phyloP scores from a whole-genome alignment of 30 jellyfish, hydroid and myxozoan species.

The Pseudorhiza aurosa region DNA sequence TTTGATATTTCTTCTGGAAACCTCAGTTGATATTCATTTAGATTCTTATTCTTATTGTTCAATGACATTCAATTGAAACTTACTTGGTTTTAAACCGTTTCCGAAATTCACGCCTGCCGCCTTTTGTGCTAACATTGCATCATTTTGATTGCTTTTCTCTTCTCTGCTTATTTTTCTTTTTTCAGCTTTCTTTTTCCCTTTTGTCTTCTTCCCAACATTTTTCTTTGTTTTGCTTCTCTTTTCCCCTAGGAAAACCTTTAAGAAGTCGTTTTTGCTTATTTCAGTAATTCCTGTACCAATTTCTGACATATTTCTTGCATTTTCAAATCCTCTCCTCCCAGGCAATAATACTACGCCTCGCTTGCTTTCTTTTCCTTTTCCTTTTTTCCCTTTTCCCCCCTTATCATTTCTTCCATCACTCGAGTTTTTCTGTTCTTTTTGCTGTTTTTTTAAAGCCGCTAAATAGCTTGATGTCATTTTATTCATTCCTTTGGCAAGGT shows the following conservation, averaged over 20 bases:
- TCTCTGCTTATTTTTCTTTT: slow-evolving; percentile 36
- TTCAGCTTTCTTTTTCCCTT: slow-evolving; percentile 39
- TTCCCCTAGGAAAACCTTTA: slow-evolving; percentile 32
- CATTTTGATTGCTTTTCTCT: slow-evolving; percentile 64
- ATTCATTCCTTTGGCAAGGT: slow-evolving; percentile 90
- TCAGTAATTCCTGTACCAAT: neutral
- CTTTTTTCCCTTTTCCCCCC: slow-evolving; percentile 66
- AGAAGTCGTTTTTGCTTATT: slow-evolving; percentile 22
- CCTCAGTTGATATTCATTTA: too few species aligned
- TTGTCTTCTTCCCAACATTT: neutral
- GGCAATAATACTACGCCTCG: slow-evolving; percentile 64
- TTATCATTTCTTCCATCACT: slow-evolving; percentile 17
- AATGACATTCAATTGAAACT: slow-evolving; percentile 30
- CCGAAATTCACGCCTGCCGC: slow-evolving; percentile 83
- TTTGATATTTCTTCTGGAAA: too few species aligned
- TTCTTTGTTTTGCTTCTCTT: slow-evolving; percentile 27
- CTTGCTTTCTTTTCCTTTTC: slow-evolving; percentile 49
- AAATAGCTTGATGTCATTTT: slow-evolving; percentile 81
- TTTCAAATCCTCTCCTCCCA: neutral
- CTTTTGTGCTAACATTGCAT: slow-evolving; percentile 73
- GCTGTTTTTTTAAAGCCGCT: slow-evolving; percentile 67
- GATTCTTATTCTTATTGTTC: too few species aligned
- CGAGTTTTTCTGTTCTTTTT: slow-evolving; percentile 22
- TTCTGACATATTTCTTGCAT: slow-evolving; percentile 31
- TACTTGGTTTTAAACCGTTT: slow-evolving; percentile 86